phyloP scores from a whole-genome alignment of 2,888 invertebrate species.

The Orthosia cruda region DNA sequence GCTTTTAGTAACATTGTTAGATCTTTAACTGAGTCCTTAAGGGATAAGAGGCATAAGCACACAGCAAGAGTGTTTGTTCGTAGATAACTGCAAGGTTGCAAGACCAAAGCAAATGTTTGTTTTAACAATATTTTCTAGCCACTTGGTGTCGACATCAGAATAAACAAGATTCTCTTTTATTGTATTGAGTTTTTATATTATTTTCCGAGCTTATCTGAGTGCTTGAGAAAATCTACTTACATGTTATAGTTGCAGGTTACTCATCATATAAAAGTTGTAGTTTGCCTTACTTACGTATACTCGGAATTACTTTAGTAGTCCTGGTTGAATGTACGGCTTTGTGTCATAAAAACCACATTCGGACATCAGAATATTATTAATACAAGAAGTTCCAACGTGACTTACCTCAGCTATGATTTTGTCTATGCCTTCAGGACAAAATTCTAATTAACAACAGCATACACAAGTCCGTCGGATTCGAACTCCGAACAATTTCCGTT shows the following conservation, averaged over 20 bases:
- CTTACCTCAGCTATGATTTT: not conserved
- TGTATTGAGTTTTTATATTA: slow-evolving; percentile 69
- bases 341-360: slow-evolving; percentile 14
- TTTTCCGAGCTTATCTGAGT: slow-evolving; percentile 66
- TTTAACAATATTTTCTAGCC: slow-evolving; percentile 88
- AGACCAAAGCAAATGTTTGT: slow-evolving; percentile 85
- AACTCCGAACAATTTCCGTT: slow-evolving; percentile 52
- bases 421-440: slow-evolving; percentile 1
- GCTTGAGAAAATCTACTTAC: slow-evolving; percentile 35
- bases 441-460: slow-evolving; percentile 31
- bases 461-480: slow-evolving; percentile 37
- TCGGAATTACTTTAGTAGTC: slow-evolving; percentile 3
- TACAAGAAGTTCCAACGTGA: not conserved
- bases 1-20: slow-evolving; percentile 25
- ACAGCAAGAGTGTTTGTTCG: slow-evolving; percentile 63
- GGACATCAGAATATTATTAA: slow-evolving; percentile 5
- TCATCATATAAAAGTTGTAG: slow-evolving; percentile 5
- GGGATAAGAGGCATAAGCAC: slow-evolving; percentile 59
- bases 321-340: slow-evolving; percentile 11
- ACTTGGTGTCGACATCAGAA: slow-evolving; percentile 90
- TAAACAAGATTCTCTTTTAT: slow-evolving; percentile 83
- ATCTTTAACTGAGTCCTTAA: slow-evolving; percentile 57
- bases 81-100: slow-evolving; percentile 70
- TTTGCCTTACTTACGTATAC: slow-evolving; percentile 10
- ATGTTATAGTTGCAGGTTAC: slow-evolving; percentile 19